These are phyloP conservation scores for Centropristis striata DNA, from an alignment of 2,113 vertebrate species.

Conservation along the genomic window DNA sequence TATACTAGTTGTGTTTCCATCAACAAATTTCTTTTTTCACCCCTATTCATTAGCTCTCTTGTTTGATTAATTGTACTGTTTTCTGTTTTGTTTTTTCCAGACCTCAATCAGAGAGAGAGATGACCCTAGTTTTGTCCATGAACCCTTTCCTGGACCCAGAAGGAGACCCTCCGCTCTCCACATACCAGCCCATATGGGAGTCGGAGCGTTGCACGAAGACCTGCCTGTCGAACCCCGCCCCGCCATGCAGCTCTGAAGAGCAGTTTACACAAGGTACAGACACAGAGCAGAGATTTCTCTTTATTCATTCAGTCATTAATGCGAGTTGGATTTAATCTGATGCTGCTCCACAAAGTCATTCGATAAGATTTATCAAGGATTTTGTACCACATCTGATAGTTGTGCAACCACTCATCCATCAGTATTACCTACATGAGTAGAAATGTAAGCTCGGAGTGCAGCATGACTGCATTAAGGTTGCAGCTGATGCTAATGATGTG, in stretches of 20 bases:
- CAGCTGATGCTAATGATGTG: conserved; percentile 2
- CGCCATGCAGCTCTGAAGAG: conserved; percentile 75
- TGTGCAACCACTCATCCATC: too few relatives aligned
- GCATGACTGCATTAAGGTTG: not conserved
- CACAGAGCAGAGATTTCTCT: conserved; percentile 31
- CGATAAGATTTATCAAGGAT: not conserved
- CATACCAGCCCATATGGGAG: conserved; percentile 89
- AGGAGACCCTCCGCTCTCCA: conserved; percentile 87
- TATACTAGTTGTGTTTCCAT: too few relatives aligned
- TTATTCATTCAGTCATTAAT: not conserved
- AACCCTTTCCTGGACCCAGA: conserved; percentile 93
- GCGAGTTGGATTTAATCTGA: not conserved
- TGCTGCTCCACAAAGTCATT: not conserved
- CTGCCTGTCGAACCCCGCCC: conserved; percentile 74
- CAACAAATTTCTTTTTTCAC: too few relatives aligned
- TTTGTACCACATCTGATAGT: conserved; percentile 8
- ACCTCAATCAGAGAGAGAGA: conserved; percentile 85
- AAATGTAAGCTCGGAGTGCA: not conserved
- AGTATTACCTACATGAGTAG: conserved; percentile 6
- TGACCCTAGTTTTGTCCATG: conserved; percentile 96
- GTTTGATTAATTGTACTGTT: not conserved
- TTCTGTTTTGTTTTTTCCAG: conserved; percentile 70
- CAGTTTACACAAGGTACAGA: conserved; percentile 81
- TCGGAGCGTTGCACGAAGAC: conserved; percentile 84
- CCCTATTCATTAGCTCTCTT: too few relatives aligned